Evolutionary conservation across 2,113 vertebrate species (phyloP).

Genomic region (Phycodurus eques): DNA sequence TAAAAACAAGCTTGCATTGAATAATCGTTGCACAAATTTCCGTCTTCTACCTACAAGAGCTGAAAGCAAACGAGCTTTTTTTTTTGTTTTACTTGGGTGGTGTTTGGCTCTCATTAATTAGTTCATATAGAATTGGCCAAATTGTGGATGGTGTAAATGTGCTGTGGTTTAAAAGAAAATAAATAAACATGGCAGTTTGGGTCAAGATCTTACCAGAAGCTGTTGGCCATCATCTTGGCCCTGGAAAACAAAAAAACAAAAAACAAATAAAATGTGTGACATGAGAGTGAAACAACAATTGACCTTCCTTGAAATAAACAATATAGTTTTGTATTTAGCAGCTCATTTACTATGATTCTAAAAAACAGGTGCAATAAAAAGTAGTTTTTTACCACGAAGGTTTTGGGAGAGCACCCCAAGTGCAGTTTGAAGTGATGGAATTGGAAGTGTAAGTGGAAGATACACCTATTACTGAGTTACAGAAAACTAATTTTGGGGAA

Average conservation of each 20-base stretch:
- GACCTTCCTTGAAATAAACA: background rate
- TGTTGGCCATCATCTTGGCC: slow-evolving; percentile 78
- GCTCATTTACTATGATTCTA: too few species aligned
- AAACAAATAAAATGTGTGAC: background rate
- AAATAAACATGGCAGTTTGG: background rate
- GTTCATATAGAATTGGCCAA: background rate
- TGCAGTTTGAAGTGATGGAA: too few species aligned
- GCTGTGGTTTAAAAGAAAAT: background rate
- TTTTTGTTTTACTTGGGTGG: background rate
- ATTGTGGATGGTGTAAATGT: background rate
- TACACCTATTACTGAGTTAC: too few species aligned
- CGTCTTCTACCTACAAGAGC: too few species aligned
- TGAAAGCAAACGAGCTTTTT: too few species aligned
- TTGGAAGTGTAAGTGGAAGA: too few species aligned
- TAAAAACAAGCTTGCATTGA: background rate
- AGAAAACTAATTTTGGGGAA: too few species aligned
- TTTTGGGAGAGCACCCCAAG: too few species aligned
- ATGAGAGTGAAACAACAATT: background rate
- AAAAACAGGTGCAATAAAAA: too few species aligned
- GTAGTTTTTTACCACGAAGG: too few species aligned
- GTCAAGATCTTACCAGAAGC: slow-evolving; percentile 70
- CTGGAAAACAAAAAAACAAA: slow-evolving; percentile 34
- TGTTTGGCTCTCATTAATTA: background rate
- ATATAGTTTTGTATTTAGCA: background rate
- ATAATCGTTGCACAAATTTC: background rate